Evolutionary conservation across 2,113 vertebrate species (phyloP).

Genomic region (Callochromis pleurospilus): DNA sequence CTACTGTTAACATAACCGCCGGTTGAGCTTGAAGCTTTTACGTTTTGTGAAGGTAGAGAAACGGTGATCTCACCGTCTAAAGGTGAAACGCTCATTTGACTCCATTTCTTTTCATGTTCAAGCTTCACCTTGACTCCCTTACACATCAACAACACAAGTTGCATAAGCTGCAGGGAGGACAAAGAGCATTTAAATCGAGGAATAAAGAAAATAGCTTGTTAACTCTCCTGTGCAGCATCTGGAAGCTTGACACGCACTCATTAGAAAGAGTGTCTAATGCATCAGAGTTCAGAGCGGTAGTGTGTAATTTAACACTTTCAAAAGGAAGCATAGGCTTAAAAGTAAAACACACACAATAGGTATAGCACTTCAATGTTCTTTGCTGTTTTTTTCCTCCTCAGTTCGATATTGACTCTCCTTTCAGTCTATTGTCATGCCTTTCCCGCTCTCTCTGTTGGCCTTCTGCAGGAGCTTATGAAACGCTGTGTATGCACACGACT

Average conservation of each 20-base stretch:
- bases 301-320: neutral
- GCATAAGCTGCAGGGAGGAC: neutral
- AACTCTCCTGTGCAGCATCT: neutral
- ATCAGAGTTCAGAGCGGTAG: neutral
- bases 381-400: neutral
- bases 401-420: constrained; percentile 28
- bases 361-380: constrained; percentile 1
- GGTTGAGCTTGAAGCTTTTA: neutral
- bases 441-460: neutral
- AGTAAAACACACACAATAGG: constrained; percentile 42
- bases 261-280: constrained; percentile 12
- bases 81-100: neutral
- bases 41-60: neutral
- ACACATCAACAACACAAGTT: neutral
- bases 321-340: constrained; percentile 49
- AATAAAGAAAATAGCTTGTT: neutral
- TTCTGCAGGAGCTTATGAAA: constrained; percentile 16
- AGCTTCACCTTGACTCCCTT: neutral
- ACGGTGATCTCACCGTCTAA: neutral
- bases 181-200: neutral
- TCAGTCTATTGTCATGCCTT: constrained; percentile 19
- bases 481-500: neutral
- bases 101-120: neutral
- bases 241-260: neutral
- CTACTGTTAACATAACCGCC: neutral